Base-by-base conservation (phyloP, 2,797 vertebrate species). In the Merluccius polli region DNA sequence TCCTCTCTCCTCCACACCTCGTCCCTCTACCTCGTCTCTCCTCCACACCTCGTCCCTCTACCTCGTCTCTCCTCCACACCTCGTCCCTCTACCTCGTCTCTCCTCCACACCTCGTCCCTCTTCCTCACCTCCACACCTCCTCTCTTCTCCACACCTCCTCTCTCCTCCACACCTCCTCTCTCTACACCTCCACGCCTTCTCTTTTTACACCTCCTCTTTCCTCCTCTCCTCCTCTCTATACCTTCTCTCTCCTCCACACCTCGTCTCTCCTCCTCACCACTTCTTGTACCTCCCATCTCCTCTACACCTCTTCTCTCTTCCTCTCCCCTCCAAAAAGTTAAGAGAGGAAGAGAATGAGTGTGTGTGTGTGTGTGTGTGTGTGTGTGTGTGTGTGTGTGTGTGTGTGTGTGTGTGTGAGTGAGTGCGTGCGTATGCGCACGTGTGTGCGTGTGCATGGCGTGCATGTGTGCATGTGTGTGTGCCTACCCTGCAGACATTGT, bases 371-470 rank as follows among this genome's bases (percentile, higher is more conserved):
- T 29, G 63, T 68, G 24, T 68, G 65, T 29, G 63, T 67, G 63
- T 4, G 9, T 67, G 63, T 29, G 63, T 67, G 27, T 65, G 11
- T 69, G 67, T 69, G 67, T 69, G 67, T 69, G 29, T 31, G 11
- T 52, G 31, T 70, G 63, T 67, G 63, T 67, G 63, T 67, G 63
- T 67, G 63, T 67, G 63, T 13, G 24, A 29, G 63, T 67, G 63
- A 29, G 27, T 69, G 67, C 31, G 67, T 69, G 67, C 31, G 67
- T 31, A 12, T 52, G 69, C 35, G 63, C 5, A 2, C 31, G 67
- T 69, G 67, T 69, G 67, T 69, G 67, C 18, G 27, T 52, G 69
- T 70, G n/a, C n/a, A n/a, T n/a, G n/a, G n/a, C n/a, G n/a, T n/a
- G n/a, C n/a, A 11, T 48, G 44, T 48, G 44, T 48, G 44, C 13